Evolutionary conservation across 2,797 vertebrate genomes (phyloP), one percentile per base, ranked within the genome.

Genomic region (Hyperoplus lanceolatus): DNA sequence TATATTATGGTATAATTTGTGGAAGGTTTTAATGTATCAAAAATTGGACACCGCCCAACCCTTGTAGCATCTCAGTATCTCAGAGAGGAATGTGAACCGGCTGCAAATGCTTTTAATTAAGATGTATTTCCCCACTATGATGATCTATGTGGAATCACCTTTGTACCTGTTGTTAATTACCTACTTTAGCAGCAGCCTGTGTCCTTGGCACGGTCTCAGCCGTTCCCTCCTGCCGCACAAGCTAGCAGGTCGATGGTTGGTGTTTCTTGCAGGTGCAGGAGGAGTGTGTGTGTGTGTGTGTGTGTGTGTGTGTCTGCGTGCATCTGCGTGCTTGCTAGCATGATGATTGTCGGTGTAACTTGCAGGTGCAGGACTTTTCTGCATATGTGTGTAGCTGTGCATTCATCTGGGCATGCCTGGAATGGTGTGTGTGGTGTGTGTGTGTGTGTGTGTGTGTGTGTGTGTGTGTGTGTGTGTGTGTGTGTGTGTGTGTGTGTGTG

Each of bases 161-260:
- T 81, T 90, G 66, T 70, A 59, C 75, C 73, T 76, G 84, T 87
- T 82, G 70, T 84, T 89, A 83, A 88, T 84, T 79, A 78, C 78
- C 70, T 15, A 36, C 67, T 43, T 36, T 54, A 73, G 3, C 38
- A 75, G 75, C 71, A 63, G 75, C 53, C 55, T 14, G 57, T 79
- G 89, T 88, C 84, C 82, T 91, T 91, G 82, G 57, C 79, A 53
- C 41, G 0, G 70, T 73, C 64, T 54, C 43, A 87, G n/a, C 48
- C 48, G 56, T 54, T 59, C 46, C 16, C 53, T 71, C 18, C 58
- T 54, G 55, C 66, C 65, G 53, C 73, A 75, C 21, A 43, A 62
- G 69, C 55, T 59, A 60, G 66, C 43, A 13, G 59, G 65, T 85
- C 70, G 48, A 61, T 68, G 60, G 16, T 61, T 68, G 60, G 16